phyloP scores from a whole-genome alignment of 2,888 invertebrate species.

The Macaria liturata region DNA sequence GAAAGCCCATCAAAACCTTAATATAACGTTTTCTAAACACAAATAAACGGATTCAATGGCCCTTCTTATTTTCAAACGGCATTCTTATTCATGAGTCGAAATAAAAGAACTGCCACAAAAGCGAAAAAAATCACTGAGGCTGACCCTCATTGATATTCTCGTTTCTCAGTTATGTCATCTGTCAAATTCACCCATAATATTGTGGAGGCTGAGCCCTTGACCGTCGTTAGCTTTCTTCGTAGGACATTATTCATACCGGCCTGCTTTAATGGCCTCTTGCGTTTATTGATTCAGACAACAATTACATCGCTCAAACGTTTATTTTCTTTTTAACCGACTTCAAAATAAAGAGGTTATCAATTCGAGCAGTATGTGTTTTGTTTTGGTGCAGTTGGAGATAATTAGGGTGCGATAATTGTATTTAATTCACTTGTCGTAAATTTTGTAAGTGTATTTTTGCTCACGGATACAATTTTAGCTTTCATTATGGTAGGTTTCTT shows the following conservation, averaged over 20 bases:
- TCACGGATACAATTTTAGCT: too few relatives aligned
- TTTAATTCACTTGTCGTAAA: too few relatives aligned
- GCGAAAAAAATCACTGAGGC: constrained; percentile 26
- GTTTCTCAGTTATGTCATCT: constrained; percentile 38
- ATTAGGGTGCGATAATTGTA: too few relatives aligned
- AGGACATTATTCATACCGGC: constrained; percentile 36
- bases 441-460: too few relatives aligned
- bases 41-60: constrained; percentile 13
- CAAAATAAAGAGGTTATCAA: too few relatives aligned
- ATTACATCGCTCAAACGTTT: constrained; percentile 9
- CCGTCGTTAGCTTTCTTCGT: constrained; percentile 37
- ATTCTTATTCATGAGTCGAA: constrained; percentile 23
- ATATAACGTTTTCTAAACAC: background rate
- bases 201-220: constrained; percentile 37
- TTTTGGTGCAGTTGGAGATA: too few relatives aligned
- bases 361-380: too few relatives aligned
- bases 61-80: constrained; percentile 12
- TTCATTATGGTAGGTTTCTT: too few relatives aligned
- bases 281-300: constrained; percentile 32
- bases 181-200: constrained; percentile 40
- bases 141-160: constrained; percentile 37
- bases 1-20: too few relatives aligned
- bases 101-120: constrained; percentile 24
- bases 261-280: constrained; percentile 35
- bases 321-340: background rate